Evolutionary conservation across 1,140 invertebrate species (phyloP).

Genomic region (Papilio helenus): DNA sequence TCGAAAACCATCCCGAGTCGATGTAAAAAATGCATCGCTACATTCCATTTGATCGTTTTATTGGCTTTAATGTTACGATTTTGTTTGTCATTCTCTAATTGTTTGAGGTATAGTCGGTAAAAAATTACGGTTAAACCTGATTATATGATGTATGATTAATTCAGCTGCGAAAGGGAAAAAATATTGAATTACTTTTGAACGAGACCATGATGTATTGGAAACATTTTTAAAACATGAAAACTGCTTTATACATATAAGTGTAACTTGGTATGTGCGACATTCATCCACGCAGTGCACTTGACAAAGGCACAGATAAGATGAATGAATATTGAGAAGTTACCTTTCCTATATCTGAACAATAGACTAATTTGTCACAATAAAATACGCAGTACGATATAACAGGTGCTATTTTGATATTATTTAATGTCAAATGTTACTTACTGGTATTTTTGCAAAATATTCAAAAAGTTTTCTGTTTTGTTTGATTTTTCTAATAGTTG

Average conservation of each 20-base stretch:
- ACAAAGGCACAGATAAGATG: slow-evolving; percentile 57
- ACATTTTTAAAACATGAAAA: background rate
- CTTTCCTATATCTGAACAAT: slow-evolving; percentile 61
- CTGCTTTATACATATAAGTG: background rate
- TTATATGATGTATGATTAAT: background rate
- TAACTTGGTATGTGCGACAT: slow-evolving; percentile 45
- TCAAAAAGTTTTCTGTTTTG: background rate
- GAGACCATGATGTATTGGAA: background rate
- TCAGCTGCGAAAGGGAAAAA: background rate
- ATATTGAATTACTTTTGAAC: background rate
- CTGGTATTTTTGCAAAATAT: background rate
- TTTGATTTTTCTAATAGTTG: background rate
- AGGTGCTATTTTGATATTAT: background rate
- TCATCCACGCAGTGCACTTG: slow-evolving; percentile 54
- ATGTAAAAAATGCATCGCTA: slow-evolving; percentile 74
- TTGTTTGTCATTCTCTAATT: slow-evolving; percentile 32
- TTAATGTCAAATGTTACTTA: background rate
- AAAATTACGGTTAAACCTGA: slow-evolving; percentile 22
- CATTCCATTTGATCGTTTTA: slow-evolving; percentile 75
- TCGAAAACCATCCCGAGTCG: slow-evolving; percentile 79
- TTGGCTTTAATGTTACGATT: slow-evolving; percentile 55
- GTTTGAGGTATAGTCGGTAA: slow-evolving; percentile 1
- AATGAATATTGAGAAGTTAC: slow-evolving; percentile 59
- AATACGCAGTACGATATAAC: background rate
- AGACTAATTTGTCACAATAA: slow-evolving; percentile 56